These are phyloP conservation scores for Phoenicopterus ruber DNA, from an alignment of 2,113 vertebrate species.

Conservation along the genomic window DNA sequence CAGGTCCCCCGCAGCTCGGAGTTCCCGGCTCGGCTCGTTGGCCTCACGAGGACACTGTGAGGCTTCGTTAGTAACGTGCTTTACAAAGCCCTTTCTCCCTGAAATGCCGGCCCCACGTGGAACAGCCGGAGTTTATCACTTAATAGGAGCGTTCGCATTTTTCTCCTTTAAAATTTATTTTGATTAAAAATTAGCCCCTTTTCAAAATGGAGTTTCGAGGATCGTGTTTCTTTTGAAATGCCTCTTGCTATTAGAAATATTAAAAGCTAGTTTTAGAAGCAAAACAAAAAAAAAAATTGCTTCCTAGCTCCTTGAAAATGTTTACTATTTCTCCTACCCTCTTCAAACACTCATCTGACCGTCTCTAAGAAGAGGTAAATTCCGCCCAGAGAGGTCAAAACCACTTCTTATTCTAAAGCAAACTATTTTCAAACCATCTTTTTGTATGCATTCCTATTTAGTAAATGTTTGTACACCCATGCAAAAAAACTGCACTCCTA, in stretches of 20 bases:
- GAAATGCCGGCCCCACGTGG: neutral
- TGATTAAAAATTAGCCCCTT: neutral
- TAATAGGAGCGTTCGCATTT: neutral
- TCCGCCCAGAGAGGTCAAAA: constrained; percentile 3
- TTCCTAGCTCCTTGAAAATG: neutral
- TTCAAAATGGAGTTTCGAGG: neutral
- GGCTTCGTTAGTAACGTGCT: neutral
- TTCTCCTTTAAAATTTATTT: constrained; percentile 3
- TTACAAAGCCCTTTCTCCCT: neutral
- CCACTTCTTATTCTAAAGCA: neutral
- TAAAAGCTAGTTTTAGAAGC: neutral
- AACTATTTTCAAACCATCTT: neutral
- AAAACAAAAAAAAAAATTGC: neutral
- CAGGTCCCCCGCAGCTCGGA: neutral
- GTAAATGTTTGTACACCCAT: neutral
- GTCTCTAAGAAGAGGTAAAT: neutral
- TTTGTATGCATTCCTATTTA: neutral
- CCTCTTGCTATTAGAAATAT: neutral
- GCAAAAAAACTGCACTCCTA: neutral
- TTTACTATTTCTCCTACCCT: neutral
- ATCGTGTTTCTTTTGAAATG: neutral
- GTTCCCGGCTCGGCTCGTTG: neutral
- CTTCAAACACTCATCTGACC: neutral
- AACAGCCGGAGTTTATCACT: neutral
- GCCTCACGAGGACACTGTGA: neutral